Evolutionary conservation across 1,140 invertebrate genomes (phyloP), one percentile per base, ranked within the genome.

Genomic region (Drosophila navojoa): DNA sequence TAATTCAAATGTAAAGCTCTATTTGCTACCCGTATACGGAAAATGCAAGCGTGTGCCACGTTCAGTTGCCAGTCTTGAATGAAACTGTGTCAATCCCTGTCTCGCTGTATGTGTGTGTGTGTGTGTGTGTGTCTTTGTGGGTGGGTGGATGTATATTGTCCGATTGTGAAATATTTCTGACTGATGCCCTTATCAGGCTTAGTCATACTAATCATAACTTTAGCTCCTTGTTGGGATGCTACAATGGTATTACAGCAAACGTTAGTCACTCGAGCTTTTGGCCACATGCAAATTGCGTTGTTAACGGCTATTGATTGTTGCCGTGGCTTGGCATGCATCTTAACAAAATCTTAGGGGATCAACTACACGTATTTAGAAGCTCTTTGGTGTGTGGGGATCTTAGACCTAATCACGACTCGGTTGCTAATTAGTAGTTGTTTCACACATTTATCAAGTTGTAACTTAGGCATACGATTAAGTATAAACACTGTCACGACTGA

Each of bases 321-420:
- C 64, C 71, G 70, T 70, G 66, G 75, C 47, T 16, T 13, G 58
- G 25, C 58, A 2, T 60, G 76, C 67, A 72, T 62, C 53, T 42
- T 81, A 80, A 67, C 63, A 73, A 66, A 77, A 81, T 60, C 74
- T 77, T 75, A 85, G 77, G 61, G 54, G 70, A 60, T 72, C 22
- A 75, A 71, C 67, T 63, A 64, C 35, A 9, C 35, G 35, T 38
- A 38, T 62, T 71, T 79, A 82, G 82, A 87, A 86, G 79, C 82
- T 86, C 79, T 76, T 82, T 57, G 45, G 68, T 76, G 68, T 73
- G 82, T 61, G 45, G 73, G 81, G 82, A 86, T 87, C 82, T 86
- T 86, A 86, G 79, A 86, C 82, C 82, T 86, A 86, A 86, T 86
- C 82, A 86, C 82, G 82, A 79, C 63, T 79, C 81, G 68, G 44